These are phyloP conservation scores for Agrochola lychnidis DNA, from an alignment of 2,888 invertebrate genomes.

Conservation along the genomic window DNA sequence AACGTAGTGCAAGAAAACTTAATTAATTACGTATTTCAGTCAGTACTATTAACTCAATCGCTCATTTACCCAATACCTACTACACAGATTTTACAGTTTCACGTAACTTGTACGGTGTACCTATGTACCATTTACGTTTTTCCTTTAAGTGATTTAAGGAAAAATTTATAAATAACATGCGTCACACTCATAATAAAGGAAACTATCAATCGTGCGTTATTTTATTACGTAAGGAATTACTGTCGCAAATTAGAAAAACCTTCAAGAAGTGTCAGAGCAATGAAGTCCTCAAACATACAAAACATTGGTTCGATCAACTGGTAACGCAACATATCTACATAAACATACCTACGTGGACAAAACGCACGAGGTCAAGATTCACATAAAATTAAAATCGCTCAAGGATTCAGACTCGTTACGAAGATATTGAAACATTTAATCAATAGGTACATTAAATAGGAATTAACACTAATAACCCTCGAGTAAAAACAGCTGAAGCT, in stretches of 20 bases:
- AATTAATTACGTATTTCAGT: constrained; percentile 30
- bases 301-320: constrained; percentile 11
- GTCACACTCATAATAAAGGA: not conserved
- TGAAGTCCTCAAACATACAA: constrained; percentile 22
- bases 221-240: not conserved
- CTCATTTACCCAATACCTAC: constrained; percentile 15
- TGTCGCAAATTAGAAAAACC: constrained; percentile 24
- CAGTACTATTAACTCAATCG: not conserved
- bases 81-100: constrained; percentile 13
- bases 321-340: constrained; percentile 14
- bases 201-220: constrained; percentile 6
- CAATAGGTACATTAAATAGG: constrained; percentile 5
- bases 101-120: constrained; percentile 1
- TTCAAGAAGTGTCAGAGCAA: constrained; percentile 16
- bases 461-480: constrained; percentile 9
- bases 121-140: not conserved
- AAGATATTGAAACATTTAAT: constrained; percentile 14
- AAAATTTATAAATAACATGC: constrained; percentile 18
- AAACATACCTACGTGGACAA: constrained; percentile 20
- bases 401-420: constrained; percentile 3
- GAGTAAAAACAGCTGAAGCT: constrained; percentile 46
- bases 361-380: constrained; percentile 33
- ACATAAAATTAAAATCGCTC: constrained; percentile 13
- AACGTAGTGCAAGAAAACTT: constrained; percentile 14
- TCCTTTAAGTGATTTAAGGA: not conserved